Evolutionary conservation across 1,140 invertebrate species (phyloP).

Genomic region (Drosophila albomicans): DNA sequence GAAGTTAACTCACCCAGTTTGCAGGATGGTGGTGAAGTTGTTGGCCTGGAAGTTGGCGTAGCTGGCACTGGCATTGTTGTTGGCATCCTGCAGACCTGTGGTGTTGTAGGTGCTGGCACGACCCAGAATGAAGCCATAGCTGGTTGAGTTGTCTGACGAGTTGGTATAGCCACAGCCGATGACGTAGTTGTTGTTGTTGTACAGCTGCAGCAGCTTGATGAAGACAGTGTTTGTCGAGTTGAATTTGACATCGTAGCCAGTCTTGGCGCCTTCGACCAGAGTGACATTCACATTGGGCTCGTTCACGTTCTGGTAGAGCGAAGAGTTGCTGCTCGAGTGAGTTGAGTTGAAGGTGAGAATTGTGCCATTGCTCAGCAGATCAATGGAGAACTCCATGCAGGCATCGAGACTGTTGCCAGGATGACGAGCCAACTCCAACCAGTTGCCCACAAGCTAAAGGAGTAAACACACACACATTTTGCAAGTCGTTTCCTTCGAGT

Average conservation of each 20-base stretch:
- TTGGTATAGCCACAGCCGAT: slow-evolving; percentile 58
- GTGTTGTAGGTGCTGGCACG: not conserved
- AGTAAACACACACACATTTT: not conserved
- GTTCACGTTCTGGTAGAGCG: slow-evolving; percentile 24
- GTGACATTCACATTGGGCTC: slow-evolving; percentile 43
- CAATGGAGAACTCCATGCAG: slow-evolving; percentile 31
- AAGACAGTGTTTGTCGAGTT: not conserved
- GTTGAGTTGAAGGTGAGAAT: slow-evolving; percentile 45
- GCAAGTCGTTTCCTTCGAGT: not conserved
- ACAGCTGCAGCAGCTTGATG: slow-evolving; percentile 48
- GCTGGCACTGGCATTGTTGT: slow-evolving; percentile 24
- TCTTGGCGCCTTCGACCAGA: not conserved
- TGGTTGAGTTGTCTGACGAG: not conserved
- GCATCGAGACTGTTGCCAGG: slow-evolving; percentile 21
- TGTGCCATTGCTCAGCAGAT: slow-evolving; percentile 1
- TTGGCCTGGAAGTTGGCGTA: slow-evolving; percentile 43
- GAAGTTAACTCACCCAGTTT: slow-evolving; percentile 40
- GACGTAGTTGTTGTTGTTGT: slow-evolving; percentile 35
- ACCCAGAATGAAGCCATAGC: slow-evolving; percentile 59
- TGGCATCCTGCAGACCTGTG: not conserved
- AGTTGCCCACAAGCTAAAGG: slow-evolving; percentile 41
- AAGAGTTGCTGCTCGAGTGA: slow-evolving; percentile 32
- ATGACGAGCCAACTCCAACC: slow-evolving; percentile 60
- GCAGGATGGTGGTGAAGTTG: slow-evolving; percentile 30
- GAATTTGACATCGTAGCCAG: slow-evolving; percentile 58